Evolutionary conservation across 2,797 vertebrate species (phyloP), one percentile per base, ranked within the genome.

Genomic region (Diglossa cyanea): DNA sequence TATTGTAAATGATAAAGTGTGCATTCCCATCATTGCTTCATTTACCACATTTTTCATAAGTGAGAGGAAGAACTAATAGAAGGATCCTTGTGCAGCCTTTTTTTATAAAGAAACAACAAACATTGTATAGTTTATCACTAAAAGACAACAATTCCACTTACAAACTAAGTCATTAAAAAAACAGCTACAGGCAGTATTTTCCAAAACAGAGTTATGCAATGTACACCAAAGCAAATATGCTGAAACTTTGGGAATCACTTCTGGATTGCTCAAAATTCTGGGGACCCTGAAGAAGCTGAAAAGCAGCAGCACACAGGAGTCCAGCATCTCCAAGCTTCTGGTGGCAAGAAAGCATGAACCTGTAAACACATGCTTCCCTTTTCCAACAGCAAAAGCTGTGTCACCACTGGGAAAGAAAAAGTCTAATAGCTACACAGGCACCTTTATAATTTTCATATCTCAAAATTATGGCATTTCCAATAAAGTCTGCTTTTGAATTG

Each of bases 401-500:
- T 39, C 90, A 90, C 61, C 54, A 60, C 19, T 54, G 54, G 53
- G 33, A n/a, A n/a, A 95, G 72, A 80, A 73, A 76, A 86, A 51
- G 48, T 39, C 93, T 84, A 77, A 40, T 24, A 86, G 62, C 33
- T 88, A 68, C 31, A 58, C 14, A 86, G 74, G 17, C 33, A 79
- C n/a, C 72, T 84, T 48, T 79, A 66, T 50, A 67, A 83, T 82
- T 94, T 81, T 68, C 26, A 17, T 50, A 50, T 20, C 67, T 86
- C 51, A 72, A 35, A 88, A 93, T 54, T 9, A 80, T 8, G 58
- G 73, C 83, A 61, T 91, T 89, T 79, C 73, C 80, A 53, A 76
- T 81, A 91, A 94, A 61, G 21, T 68, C 68, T 91, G 62, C 24
- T 93, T 90, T 86, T 76, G 58, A 88, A 90, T 68, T 26, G 17